Evolutionary conservation across 92 coral and sea anemone species (phyloP).

Genomic region (Actinernus sp.): DNA sequence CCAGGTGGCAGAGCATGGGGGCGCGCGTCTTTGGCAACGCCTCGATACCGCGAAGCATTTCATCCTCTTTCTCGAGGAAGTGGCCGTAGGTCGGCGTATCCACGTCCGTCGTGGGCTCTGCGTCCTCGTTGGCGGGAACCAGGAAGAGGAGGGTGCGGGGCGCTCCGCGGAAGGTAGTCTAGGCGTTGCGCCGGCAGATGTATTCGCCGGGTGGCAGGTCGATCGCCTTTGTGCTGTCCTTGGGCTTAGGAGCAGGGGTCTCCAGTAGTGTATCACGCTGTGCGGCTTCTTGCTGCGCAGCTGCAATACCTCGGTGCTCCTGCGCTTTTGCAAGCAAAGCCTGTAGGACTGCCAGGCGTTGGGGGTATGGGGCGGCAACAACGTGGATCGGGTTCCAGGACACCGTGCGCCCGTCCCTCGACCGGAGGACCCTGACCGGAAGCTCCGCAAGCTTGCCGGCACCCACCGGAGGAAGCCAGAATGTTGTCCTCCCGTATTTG

Average conservation of each 20-base stretch:
- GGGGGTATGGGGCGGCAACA: background rate
- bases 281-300: background rate
- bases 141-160: conserved; percentile 17
- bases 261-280: background rate
- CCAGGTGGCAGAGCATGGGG: conserved; percentile 15
- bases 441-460: background rate
- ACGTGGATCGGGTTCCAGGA: background rate
- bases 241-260: conserved; percentile 3
- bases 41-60: background rate
- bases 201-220: conserved; percentile 20
- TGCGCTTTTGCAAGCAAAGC: background rate
- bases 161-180: conserved; percentile 6
- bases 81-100: too few relatives aligned
- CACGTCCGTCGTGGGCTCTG: conserved; percentile 8
- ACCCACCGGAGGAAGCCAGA: background rate
- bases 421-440: conserved; percentile 1
- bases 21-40: conserved; percentile 3
- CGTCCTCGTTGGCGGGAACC: background rate
- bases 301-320: too few relatives aligned
- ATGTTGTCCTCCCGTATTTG: background rate
- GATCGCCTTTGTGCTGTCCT: conserved; percentile 19
- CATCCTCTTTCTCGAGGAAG: conserved; percentile 1
- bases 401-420: conserved; percentile 1
- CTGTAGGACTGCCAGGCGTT: background rate
- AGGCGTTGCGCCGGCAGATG: conserved; percentile 10